Conservation (phyloP, 2,888 invertebrate species). For the Iphiclides podalirius region DNA sequence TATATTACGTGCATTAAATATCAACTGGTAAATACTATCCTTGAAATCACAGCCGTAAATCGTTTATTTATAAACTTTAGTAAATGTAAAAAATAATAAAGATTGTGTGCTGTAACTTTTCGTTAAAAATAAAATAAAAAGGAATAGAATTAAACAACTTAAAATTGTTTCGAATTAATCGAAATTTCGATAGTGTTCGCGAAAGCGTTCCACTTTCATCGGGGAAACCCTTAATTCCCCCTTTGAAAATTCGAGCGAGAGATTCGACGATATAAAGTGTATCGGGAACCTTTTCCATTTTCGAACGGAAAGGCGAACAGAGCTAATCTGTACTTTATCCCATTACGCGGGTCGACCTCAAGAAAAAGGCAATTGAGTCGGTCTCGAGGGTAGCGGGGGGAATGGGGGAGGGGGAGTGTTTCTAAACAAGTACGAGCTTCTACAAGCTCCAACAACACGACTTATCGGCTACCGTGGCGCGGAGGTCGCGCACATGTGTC, state of each 20-base stretch:
- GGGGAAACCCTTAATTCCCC: not conserved
- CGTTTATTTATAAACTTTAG: too few species aligned
- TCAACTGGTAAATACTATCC: too few species aligned
- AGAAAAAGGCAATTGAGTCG: conserved; percentile 72
- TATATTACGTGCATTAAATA: too few species aligned
- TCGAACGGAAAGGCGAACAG: conserved; percentile 55
- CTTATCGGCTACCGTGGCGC: conserved; percentile 50
- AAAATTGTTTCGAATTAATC: too few species aligned
- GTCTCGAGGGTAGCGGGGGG: conserved; percentile 42
- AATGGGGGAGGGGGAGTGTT: conserved; percentile 34
- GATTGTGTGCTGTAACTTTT: too few species aligned
- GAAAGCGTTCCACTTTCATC: not conserved
- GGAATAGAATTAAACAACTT: too few species aligned
- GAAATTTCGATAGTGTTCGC: too few species aligned
- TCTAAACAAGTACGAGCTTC: conserved; percentile 64
- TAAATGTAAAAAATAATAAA: too few species aligned
- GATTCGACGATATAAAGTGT: conserved; percentile 31
- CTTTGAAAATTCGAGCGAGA: conserved; percentile 29
- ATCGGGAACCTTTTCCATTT: conserved; percentile 48
- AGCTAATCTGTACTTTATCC: conserved; percentile 74
- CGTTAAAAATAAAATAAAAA: too few species aligned
- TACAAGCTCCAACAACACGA: conserved; percentile 62
- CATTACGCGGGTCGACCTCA: conserved; percentile 69
- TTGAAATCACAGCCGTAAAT: too few species aligned
- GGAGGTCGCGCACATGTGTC: conserved; percentile 37